These are phyloP conservation scores for Listronotus bonariensis DNA, from an alignment of 1,140 invertebrate genomes.

Conservation along the genomic window DNA sequence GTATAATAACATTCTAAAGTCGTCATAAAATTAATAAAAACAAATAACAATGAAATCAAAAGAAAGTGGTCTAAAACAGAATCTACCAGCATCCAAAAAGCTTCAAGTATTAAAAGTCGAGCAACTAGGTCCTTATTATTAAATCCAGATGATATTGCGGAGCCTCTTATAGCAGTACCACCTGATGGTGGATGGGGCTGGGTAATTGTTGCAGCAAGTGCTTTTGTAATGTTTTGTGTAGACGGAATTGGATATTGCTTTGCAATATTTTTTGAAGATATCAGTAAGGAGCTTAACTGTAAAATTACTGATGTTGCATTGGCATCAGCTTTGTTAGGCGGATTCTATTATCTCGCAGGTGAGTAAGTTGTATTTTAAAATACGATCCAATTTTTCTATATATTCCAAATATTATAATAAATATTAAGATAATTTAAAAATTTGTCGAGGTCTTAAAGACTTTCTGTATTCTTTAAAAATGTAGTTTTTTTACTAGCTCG, in stretches of 20 bases:
- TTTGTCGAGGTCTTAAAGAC: no score
- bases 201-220: constrained; percentile 62
- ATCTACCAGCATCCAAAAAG: not conserved
- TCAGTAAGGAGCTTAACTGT: constrained; percentile 61
- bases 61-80: no score
- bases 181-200: constrained; percentile 78
- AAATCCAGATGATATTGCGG: constrained; percentile 16
- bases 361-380: constrained; percentile 5
- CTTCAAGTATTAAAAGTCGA: constrained; percentile 8
- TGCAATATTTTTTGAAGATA: constrained; percentile 65
- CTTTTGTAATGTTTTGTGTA: constrained; percentile 72
- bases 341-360: constrained; percentile 74
- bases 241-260: constrained; percentile 78
- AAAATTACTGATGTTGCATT: constrained; percentile 63
- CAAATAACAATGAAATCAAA: no score
- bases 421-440: no score
- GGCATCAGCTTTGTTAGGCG: constrained; percentile 69
- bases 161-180: constrained; percentile 58
- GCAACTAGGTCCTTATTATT: not conserved
- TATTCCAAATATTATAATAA: no score
- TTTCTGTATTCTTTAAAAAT: no score
- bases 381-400: no score
- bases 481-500: no score
- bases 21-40: no score
- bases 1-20: no score